Conservation (phyloP, 30 jellyfish, hydroid and myxozoan species). For the Cassiopea xamachana region DNA sequence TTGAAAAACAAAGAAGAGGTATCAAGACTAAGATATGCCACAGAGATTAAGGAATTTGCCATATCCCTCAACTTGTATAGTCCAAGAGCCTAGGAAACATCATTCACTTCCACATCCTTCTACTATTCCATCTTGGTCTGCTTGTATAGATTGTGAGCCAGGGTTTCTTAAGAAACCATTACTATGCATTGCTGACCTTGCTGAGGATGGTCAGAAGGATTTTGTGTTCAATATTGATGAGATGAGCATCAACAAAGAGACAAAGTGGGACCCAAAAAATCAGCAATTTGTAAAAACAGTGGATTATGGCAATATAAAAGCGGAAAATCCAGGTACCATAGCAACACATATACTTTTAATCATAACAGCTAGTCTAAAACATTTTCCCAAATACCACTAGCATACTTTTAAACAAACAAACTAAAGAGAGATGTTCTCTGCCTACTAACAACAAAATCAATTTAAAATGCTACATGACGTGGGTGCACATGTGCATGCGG, state of each 20-base stretch:
- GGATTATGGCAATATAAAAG: no score
- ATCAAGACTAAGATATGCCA: background rate
- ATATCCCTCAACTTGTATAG: no score
- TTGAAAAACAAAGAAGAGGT: slow-evolving; percentile 1
- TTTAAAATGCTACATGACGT: slow-evolving; percentile 12
- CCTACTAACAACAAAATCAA: slow-evolving; percentile 25
- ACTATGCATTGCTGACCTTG: slow-evolving; percentile 5
- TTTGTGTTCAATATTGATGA: no score
- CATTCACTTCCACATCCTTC: background rate
- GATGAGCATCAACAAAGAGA: no score
- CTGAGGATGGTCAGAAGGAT: no score
- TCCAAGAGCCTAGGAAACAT: background rate
- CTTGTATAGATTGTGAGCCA: background rate
- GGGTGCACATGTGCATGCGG: slow-evolving; percentile 23
- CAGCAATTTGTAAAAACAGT: no score
- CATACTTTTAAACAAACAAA: background rate
- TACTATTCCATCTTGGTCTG: background rate
- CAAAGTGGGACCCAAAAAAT: no score
- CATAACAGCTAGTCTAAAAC: no score
- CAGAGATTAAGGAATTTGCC: no score
- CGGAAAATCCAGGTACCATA: no score
- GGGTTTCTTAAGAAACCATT: background rate
- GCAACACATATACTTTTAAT: no score
- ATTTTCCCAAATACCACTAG: background rate
- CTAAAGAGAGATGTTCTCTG: background rate